Base-by-base conservation (phyloP, 2,888 invertebrate genomes). In the Hylaea fasciaria region DNA sequence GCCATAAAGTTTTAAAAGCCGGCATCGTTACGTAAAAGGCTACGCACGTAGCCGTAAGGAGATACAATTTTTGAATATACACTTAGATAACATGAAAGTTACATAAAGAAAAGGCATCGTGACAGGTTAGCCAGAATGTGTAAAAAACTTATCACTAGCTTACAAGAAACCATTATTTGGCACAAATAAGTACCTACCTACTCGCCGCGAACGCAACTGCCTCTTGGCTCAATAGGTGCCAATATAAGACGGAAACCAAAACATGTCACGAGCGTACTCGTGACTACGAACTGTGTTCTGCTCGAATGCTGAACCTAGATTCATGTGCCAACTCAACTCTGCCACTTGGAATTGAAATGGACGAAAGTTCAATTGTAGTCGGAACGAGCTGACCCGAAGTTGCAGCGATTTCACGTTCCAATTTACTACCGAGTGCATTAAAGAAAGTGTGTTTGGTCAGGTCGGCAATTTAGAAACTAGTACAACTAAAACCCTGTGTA, bases 231-330 rank as follows among this genome's bases (percentile, higher is more conserved):
- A 58, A 69, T 75, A 22, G 22, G 22, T 22, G 5, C n/a, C 22
- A 22, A 70, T 69, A 77, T 70, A 70, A 68, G 58, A 52, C 78
- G 78, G 81, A 81, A 82, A 81, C 73, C 74, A 74, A 77, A 79
- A 81, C 77, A 77, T 80, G 77, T 80, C 82, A 82, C 77, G 77
- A 78, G 56, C 63, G 65, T 66, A 69, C 71, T 72, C 70, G 65
- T 62, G 50, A 63, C 65, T 66, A 67, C 70, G 22, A 22, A 22
- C 22, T 22, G 22, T 5, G 72, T 76, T 70, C 75, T 74, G 66
- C 57, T 64, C 61, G 51, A 63, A 57, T 58, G 43, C 57, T 59
- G 64, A 69, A 70, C 64, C 64, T 69, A 69, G 66, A 68, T 69
- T 63, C 64, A 62, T 65, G 58, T 57, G 65, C 62, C 62, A 66